These are phyloP conservation scores for Pimephales promelas DNA, from an alignment of 2,113 vertebrate genomes.

Conservation along the genomic window DNA sequence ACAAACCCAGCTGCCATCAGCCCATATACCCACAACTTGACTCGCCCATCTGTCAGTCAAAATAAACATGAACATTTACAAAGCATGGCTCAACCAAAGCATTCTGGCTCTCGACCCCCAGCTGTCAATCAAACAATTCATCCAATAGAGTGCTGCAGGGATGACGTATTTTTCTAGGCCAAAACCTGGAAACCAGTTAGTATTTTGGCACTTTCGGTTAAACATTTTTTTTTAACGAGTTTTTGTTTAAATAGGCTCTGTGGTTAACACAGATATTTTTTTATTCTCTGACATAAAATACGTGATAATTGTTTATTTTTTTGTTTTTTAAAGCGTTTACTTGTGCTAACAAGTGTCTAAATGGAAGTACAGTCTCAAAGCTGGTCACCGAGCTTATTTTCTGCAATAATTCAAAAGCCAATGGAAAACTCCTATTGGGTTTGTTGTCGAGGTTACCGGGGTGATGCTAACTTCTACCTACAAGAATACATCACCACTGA, in stretches of 20 bases:
- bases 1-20: slow-evolving; percentile 89
- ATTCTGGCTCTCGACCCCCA: neutral
- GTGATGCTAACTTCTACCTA: neutral
- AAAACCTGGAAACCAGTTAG: neutral
- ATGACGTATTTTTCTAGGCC: neutral
- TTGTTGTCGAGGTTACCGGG: neutral
- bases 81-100: neutral
- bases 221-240: neutral
- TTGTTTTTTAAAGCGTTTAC: neutral
- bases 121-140: neutral
- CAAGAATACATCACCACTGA: neutral
- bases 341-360: neutral
- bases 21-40: slow-evolving; percentile 95
- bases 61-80: slow-evolving; percentile 11
- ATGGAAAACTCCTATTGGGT: neutral
- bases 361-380: neutral
- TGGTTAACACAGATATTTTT: neutral
- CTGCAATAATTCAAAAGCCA: neutral
- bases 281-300: neutral
- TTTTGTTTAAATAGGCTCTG: neutral
- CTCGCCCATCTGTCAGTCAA: slow-evolving; percentile 86
- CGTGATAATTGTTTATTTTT: neutral
- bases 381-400: neutral
- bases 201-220: neutral
- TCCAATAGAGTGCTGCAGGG: neutral